A percentile compares a stretch with the other conserved stretches of the same genome.
Evolutionary conservation across 2,113 vertebrate genomes (phyloP).

Genomic region (Hippocampus barbouri): DNA sequence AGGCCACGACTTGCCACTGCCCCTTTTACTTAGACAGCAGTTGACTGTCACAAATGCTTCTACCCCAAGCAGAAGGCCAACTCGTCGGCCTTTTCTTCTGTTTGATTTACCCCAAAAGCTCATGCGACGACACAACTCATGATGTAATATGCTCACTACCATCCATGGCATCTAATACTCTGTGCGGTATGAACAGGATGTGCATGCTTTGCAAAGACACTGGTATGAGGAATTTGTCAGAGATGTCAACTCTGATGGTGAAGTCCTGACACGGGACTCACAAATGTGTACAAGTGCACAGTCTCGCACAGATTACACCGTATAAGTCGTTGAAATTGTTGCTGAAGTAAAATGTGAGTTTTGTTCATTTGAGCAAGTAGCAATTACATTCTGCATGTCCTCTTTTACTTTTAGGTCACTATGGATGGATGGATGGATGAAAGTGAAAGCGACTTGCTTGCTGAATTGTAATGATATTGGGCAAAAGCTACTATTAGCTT

Average conservation of each 20-base stretch:
- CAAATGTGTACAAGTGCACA: background rate
- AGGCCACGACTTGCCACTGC: conserved; percentile 29
- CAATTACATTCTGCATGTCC: background rate
- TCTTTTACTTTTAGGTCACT: background rate
- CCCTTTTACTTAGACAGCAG: conserved; percentile 19
- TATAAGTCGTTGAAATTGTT: conserved; percentile 5
- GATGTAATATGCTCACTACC: conserved; percentile 37
- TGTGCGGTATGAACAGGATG: conserved; percentile 6
- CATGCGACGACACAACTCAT: conserved; percentile 17
- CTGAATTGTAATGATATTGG: no score
- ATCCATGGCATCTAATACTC: conserved; percentile 35
- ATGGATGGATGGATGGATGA: no score
- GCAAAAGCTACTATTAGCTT: background rate
- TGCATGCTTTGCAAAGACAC: conserved; percentile 43
- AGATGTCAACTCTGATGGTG: conserved; percentile 31
- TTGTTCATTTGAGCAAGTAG: background rate
- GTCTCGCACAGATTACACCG: conserved; percentile 31
- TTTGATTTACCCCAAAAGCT: background rate
- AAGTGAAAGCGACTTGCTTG: no score
- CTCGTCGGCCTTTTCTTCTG: background rate
- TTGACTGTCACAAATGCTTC: conserved; percentile 49
- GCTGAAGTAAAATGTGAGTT: background rate
- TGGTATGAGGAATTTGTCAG: conserved; percentile 58
- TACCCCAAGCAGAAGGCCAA: background rate
- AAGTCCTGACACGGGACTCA: conserved; percentile 17